Evolutionary conservation across 30 jellyfish, hydroid and myxozoan genomes (phyloP).

Genomic region (Cassiopea xamachana): DNA sequence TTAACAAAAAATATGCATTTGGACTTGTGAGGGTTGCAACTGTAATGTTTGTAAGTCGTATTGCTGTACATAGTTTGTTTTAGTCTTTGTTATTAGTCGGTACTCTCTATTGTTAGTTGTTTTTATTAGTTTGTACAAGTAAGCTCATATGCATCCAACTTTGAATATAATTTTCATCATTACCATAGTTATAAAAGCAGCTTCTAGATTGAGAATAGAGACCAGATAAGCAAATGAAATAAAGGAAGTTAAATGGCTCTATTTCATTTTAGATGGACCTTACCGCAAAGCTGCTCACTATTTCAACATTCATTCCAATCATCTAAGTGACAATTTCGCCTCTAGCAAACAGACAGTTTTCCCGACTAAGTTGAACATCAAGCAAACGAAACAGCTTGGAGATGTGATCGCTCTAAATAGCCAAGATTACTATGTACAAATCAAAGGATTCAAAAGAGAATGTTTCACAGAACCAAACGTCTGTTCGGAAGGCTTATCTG

Average conservation of each 20-base stretch:
- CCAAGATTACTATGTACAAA: slow-evolving; percentile 72
- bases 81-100: too few species aligned
- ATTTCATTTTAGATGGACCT: slow-evolving; percentile 51
- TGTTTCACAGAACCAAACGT: slow-evolving; percentile 78
- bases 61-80: too few species aligned
- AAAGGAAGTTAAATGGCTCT: not conserved
- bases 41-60: too few species aligned
- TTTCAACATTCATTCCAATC: slow-evolving; percentile 42
- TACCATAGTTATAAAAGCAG: too few species aligned
- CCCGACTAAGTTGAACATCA: slow-evolving; percentile 21
- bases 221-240: not conserved
- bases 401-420: slow-evolving; percentile 71
- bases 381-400: slow-evolving; percentile 75
- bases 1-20: too few species aligned
- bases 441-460: slow-evolving; percentile 64
- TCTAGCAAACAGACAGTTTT: slow-evolving; percentile 29
- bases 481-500: slow-evolving; percentile 78
- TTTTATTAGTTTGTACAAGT: too few species aligned
- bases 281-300: slow-evolving; percentile 74
- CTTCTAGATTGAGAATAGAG: too few species aligned
- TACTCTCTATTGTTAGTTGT: too few species aligned
- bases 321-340: slow-evolving; percentile 24
- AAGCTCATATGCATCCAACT: too few species aligned
- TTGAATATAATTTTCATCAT: too few species aligned
- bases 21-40: too few species aligned